phyloP scores from a whole-genome alignment of 2,888 invertebrate genomes.

The Ectropis crepuscularia region DNA sequence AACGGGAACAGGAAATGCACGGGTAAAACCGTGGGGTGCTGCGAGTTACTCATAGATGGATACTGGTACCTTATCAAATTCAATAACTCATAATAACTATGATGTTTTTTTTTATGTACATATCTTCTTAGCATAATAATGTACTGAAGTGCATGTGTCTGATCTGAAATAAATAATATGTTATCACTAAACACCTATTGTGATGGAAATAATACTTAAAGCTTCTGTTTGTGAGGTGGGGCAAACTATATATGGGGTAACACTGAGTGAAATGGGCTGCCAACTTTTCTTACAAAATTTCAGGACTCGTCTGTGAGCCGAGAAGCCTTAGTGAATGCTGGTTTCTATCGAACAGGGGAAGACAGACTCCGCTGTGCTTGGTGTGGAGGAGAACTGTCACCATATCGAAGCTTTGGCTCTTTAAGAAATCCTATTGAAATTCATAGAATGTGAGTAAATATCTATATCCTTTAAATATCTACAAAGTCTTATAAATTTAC shows the following conservation, averaged over 20 bases:
- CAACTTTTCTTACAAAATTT: slow-evolving; percentile 20
- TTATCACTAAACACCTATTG: too few species aligned
- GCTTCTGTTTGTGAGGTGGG: too few species aligned
- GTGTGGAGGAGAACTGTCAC: slow-evolving; percentile 89
- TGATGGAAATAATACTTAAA: too few species aligned
- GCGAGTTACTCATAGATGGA: too few species aligned
- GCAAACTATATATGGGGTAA: background rate
- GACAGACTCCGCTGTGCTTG: slow-evolving; percentile 91
- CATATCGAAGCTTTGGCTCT: slow-evolving; percentile 86
- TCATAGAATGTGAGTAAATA: slow-evolving; percentile 82
- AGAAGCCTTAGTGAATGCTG: slow-evolving; percentile 90
- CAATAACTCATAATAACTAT: too few species aligned
- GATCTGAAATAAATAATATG: too few species aligned
- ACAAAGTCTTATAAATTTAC: background rate
- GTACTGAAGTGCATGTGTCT: too few species aligned
- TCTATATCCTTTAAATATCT: background rate
- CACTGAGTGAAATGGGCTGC: background rate
- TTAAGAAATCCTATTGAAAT: slow-evolving; percentile 87
- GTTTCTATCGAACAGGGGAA: slow-evolving; percentile 92
- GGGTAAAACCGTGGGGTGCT: too few species aligned
- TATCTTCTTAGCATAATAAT: too few species aligned
- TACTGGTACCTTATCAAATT: too few species aligned
- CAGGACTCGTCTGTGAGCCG: slow-evolving; percentile 85
- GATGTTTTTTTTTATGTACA: too few species aligned
- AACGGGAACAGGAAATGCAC: too few species aligned